Evolutionary conservation across 1,140 invertebrate species (phyloP), one percentile per base, ranked within the genome.

Genomic region (Rhyacophila brunnea): DNA sequence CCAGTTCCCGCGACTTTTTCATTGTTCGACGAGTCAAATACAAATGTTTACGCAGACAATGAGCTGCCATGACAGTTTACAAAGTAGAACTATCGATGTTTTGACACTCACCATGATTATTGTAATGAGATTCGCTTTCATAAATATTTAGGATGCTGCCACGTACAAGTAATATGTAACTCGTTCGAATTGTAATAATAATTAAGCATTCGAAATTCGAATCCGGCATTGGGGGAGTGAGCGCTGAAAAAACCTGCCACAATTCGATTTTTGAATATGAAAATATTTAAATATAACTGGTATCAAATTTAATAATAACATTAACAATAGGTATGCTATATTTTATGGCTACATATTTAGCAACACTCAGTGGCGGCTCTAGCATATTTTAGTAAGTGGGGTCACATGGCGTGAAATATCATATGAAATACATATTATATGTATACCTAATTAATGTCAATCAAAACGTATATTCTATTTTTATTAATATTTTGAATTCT

Each of bases 41-140:
- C 58, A 60, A 55, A 60, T 60, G 58, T 60, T 60, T 60, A 50
- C 58, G 34, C 52, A 58, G 28, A 62, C 55, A 62, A 58, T 54
- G 49, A 38, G 45, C 54, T 36, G 11, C 47, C 23, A 14, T 52
- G 28, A 18, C 38, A 19, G 35, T n/a, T 35, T 13, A 54, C 52
- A 54, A 52, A 10, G 28, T 23, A 7, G 45, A 15, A 11, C 42
- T 45, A 54, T 40, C 51, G 45, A 38, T 17, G 53, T 51, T 48
- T 15, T 62, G 60, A 47, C 60, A 57, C 20, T 46, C 54, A 20
- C 53, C 60, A 62, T 56, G 45, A 42, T 52, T 55, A 54, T 55
- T 55, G 23, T 55, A 56, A 61, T 56, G 51, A 45, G n/a, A 28
- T 15, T 23, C 10, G 48, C 4, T 45, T 60, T 46, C 53, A 61